A percentile compares a stretch with the other conserved stretches of the same genome.
Conservation (phyloP, 2,888 invertebrate genomes). For the Stenchaetothrips biformis region DNA sequence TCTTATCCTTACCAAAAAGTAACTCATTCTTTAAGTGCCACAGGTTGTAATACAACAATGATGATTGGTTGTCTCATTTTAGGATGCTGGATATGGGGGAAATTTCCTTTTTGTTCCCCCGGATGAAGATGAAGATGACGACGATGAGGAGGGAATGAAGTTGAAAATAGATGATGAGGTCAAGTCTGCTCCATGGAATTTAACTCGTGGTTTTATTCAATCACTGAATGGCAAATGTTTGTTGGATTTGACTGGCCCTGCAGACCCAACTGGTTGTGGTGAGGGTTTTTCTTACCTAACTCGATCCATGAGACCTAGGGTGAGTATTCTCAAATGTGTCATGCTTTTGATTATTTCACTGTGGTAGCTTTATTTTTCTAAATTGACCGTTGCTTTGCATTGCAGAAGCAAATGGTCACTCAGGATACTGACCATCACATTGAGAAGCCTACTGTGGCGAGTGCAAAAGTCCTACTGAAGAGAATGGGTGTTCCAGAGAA, state of each 20-base stretch:
- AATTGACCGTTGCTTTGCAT: constrained; percentile 49
- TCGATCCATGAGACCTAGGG: constrained; percentile 94
- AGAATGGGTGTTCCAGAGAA: constrained; percentile 98
- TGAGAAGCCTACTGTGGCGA: constrained; percentile 86
- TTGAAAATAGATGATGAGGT: constrained; percentile 97
- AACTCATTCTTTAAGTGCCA: too few species aligned
- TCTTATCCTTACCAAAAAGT: background rate
- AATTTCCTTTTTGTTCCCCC: constrained; percentile 87
- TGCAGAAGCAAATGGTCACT: constrained; percentile 84
- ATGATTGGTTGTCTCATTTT: constrained; percentile 27
- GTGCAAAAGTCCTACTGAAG: constrained; percentile 89
- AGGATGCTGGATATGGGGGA: constrained; percentile 90
- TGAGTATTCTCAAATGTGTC: constrained; percentile 41
- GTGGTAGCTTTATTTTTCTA: background rate
- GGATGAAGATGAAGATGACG: constrained; percentile 65
- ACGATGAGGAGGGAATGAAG: constrained; percentile 92
- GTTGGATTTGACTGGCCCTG: constrained; percentile 91
- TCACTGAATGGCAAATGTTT: constrained; percentile 98
- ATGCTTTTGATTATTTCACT: background rate
- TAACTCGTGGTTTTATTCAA: constrained; percentile 94
- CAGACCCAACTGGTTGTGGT: constrained; percentile 91
- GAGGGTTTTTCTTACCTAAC: constrained; percentile 97
- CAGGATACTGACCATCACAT: constrained; percentile 94
- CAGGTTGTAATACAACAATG: too few species aligned
- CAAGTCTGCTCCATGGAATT: constrained; percentile 99